Evolutionary conservation across 2,113 vertebrate species (phyloP).

Genomic region (Holacanthus passer): DNA sequence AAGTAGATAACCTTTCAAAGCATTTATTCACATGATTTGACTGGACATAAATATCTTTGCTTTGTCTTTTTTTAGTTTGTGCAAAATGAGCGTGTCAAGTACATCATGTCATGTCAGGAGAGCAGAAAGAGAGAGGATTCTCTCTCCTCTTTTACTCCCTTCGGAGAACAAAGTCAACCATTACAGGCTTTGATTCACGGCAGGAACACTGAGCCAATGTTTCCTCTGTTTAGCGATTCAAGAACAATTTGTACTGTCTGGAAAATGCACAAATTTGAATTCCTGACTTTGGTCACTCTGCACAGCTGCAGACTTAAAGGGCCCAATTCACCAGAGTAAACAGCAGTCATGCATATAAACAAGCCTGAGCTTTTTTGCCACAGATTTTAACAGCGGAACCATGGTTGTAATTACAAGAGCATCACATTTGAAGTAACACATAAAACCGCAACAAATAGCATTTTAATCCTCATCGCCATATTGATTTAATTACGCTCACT

Average conservation of each 20-base stretch:
- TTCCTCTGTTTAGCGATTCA: slow-evolving; percentile 60
- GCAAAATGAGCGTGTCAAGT: background rate
- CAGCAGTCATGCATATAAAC: slow-evolving; percentile 72
- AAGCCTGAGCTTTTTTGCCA: slow-evolving; percentile 34
- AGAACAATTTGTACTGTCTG: slow-evolving; percentile 76
- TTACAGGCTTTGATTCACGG: slow-evolving; percentile 52
- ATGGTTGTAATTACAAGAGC: slow-evolving; percentile 40
- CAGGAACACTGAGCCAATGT: slow-evolving; percentile 56
- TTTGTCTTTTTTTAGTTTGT: slow-evolving; percentile 14
- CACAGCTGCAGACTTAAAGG: slow-evolving; percentile 77
- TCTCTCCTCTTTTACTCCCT: slow-evolving; percentile 30
- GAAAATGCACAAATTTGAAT: slow-evolving; percentile 71
- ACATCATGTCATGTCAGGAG: slow-evolving; percentile 11
- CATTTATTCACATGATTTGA: slow-evolving; percentile 2
- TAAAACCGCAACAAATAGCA: slow-evolving; percentile 52
- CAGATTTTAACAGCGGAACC: slow-evolving; percentile 51
- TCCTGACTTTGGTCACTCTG: slow-evolving; percentile 71
- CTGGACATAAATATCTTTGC: slow-evolving; percentile 22
- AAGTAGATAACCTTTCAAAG: slow-evolving; percentile 18
- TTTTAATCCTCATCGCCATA: slow-evolving; percentile 36
- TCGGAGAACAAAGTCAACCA: slow-evolving; percentile 46
- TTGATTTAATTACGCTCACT: slow-evolving; percentile 43
- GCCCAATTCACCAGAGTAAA: slow-evolving; percentile 65
- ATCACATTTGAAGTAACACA: slow-evolving; percentile 52
- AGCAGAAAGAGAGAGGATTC: slow-evolving; percentile 9